phyloP scores from a whole-genome alignment of 2,888 invertebrate species.

The Platycnemis pennipes region DNA sequence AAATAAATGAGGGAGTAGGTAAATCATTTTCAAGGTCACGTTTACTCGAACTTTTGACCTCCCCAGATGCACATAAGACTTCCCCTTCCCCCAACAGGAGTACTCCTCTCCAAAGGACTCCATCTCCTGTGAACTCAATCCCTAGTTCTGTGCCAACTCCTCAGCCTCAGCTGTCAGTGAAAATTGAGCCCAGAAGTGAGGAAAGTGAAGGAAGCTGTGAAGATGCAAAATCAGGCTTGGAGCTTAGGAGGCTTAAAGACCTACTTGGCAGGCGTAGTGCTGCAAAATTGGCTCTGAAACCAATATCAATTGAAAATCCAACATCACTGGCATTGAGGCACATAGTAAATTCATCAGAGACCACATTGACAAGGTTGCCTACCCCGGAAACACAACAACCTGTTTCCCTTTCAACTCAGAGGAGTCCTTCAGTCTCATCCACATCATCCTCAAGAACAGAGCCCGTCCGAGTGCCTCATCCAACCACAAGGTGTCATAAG shows the following conservation, averaged over 20 bases:
- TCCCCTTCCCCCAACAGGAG: slow-evolving; percentile 45
- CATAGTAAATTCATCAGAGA: slow-evolving; percentile 15
- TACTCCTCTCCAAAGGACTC: slow-evolving; percentile 44
- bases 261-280: slow-evolving; percentile 50
- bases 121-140: slow-evolving; percentile 34
- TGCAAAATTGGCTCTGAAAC: slow-evolving; percentile 41
- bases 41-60: slow-evolving; percentile 79
- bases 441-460: slow-evolving; percentile 22
- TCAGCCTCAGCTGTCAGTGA: slow-evolving; percentile 36
- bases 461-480: slow-evolving; percentile 37
- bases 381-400: slow-evolving; percentile 40
- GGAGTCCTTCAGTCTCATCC: slow-evolving; percentile 26
- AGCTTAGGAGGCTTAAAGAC: slow-evolving; percentile 40
- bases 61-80: slow-evolving; percentile 73
- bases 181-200: slow-evolving; percentile 51
- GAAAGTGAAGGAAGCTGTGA: slow-evolving; percentile 25
- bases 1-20: background rate
- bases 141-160: background rate
- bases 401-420: background rate
- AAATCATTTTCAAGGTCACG: slow-evolving; percentile 76
- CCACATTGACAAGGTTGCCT: slow-evolving; percentile 31
- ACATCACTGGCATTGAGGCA: slow-evolving; percentile 48
- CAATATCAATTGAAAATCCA: slow-evolving; percentile 3
- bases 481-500: background rate
- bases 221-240: slow-evolving; percentile 51